A percentile compares a stretch with the other conserved stretches of the same genome.
phyloP scores from a whole-genome alignment of 2,113 vertebrate genomes.

The Callionymus lyra region DNA sequence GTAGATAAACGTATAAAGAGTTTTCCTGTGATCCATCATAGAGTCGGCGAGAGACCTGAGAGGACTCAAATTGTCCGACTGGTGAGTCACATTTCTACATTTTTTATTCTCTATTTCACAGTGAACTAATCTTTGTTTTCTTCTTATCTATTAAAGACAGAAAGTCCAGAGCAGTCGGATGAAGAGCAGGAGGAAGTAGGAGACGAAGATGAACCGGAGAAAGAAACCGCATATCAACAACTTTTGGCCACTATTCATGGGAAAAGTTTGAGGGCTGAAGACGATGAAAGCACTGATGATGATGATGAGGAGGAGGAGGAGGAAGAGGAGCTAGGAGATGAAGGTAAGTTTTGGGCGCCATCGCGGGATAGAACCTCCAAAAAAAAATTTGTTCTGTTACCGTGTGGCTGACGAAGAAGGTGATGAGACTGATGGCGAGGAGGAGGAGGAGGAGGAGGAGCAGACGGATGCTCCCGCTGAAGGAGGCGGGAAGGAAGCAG shows the following conservation, averaged over 20 bases:
- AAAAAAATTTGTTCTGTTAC: too few relatives aligned
- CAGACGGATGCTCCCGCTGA: conserved; percentile 24
- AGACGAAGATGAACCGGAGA: conserved; percentile 71
- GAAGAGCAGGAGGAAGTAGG: conserved; percentile 69
- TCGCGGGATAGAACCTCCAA: not conserved
- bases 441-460: conserved; percentile 49
- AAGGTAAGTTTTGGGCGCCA: conserved; percentile 1
- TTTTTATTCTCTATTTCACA: too few relatives aligned
- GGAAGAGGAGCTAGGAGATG: conserved; percentile 49
- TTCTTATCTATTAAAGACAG: conserved; percentile 60
- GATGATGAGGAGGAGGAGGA: conserved; percentile 58
- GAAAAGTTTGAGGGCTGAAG: too few relatives aligned
- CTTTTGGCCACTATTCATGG: conserved; percentile 89
- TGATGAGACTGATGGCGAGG: conserved; percentile 51
- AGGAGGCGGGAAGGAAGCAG: conserved; percentile 8
- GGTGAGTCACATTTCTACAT: conserved; percentile 68
- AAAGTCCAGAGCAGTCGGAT: conserved; percentile 66
- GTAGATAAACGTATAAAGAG: too few relatives aligned
- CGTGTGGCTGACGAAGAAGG: conserved; percentile 12
- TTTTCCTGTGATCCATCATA: conserved; percentile 41
- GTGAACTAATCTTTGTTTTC: too few relatives aligned
- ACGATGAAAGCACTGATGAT: conserved; percentile 46
- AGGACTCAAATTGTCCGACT: conserved; percentile 74
- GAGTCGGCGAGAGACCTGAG: conserved; percentile 68
- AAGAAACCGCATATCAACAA: conserved; percentile 77